Percentiles rank a stretch among this genome's conserved stretches.
These are phyloP conservation scores for Nycticebus coucang DNA, from an alignment of 2,113 vertebrate species.

Conservation along the genomic window DNA sequence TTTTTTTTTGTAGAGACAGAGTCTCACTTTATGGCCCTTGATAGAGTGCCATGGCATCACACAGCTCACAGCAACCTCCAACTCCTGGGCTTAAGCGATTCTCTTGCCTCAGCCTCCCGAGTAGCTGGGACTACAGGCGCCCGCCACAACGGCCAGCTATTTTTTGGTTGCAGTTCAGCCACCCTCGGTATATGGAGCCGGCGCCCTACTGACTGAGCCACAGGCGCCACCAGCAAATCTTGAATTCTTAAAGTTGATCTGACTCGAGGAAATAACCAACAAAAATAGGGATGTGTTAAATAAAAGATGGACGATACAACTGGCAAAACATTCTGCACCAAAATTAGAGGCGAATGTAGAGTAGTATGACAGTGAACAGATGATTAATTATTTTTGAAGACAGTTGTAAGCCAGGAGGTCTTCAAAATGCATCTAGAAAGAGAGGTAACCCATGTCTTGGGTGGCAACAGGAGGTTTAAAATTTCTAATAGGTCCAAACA, in stretches of 20 bases:
- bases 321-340: background rate
- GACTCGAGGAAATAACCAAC: background rate
- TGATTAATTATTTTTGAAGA: conserved; percentile 29
- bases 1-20: no score
- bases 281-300: background rate
- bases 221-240: no score
- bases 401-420: background rate
- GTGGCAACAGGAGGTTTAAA: background rate
- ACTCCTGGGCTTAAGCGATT: no score
- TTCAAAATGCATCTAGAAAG: background rate
- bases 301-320: background rate
- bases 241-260: conserved; percentile 14
- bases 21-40: no score
- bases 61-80: no score
- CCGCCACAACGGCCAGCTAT: no score
- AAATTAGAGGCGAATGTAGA: conserved; percentile 2
- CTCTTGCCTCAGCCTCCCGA: no score
- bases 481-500: background rate
- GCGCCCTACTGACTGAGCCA: no score
- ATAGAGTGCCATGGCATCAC: no score
- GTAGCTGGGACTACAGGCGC: no score
- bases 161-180: no score
- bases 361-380: background rate
- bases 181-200: no score
- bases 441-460: background rate